Base-by-base conservation (phyloP, 2,888 invertebrate species). In the Brachypterus glaber region DNA sequence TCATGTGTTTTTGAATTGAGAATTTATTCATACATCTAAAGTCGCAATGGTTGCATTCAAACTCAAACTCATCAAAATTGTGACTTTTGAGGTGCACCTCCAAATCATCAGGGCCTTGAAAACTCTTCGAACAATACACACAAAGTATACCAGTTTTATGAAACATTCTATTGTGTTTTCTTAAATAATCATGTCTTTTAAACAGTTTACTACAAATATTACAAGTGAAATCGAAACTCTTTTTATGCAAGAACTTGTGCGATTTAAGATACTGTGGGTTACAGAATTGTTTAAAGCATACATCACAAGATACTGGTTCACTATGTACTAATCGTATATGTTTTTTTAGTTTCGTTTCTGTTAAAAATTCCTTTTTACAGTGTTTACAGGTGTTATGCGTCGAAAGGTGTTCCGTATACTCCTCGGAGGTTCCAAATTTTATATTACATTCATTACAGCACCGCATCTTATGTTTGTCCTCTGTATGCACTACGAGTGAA, bases 41-140 rank as follows among this genome's bases (percentile, higher is more conserved):
- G n/a, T n/a, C n/a, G 29, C 11, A 27, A 27, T 27, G 9, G 16
- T n/a, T 30, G 30, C 4, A 15, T 30, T 30, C 4, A 8, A 27
- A n/a, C 29, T 5, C 29, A 27, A 27, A 27, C 5, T 11, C 11
- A 27, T 5, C 4, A 27, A 8, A n/a, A n/a, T n/a, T n/a, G n/a
- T n/a, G n/a, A n/a, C n/a, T n/a, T n/a, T n/a, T n/a, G n/a, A n/a
- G n/a, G n/a, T n/a, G n/a, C n/a, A n/a, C n/a, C n/a, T n/a, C n/a
- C n/a, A n/a, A n/a, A n/a, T n/a, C n/a, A n/a, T n/a, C n/a, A n/a
- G n/a, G n/a, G n/a, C n/a, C n/a, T n/a, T n/a, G n/a, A n/a, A n/a
- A n/a, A n/a, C n/a, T n/a, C n/a, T n/a, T n/a, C n/a, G n/a, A n/a
- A n/a, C n/a, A n/a, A n/a, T n/a, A n/a, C n/a, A n/a, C n/a, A n/a